phyloP scores from a whole-genome alignment of 2,113 vertebrate genomes.

The Atherinomorus stipes region DNA sequence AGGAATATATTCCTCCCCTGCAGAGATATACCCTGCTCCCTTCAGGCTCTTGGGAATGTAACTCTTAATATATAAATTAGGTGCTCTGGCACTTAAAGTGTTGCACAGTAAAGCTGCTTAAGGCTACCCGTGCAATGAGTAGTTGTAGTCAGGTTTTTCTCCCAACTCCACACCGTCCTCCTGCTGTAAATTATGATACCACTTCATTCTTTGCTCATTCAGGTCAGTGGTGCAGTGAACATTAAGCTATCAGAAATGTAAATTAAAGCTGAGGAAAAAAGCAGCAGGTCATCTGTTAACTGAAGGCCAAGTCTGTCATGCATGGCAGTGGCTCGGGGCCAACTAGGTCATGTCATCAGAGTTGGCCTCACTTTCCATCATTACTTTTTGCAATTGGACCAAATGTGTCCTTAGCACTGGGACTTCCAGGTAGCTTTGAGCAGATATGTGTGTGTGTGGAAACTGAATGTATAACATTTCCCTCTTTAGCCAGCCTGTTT shows the following conservation, averaged over 20 bases:
- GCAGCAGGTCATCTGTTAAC: slow-evolving; percentile 6
- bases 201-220: slow-evolving; percentile 35
- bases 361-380: slow-evolving; percentile 27
- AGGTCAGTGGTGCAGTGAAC: slow-evolving; percentile 19
- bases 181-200: slow-evolving; percentile 25
- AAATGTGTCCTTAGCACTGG: background rate
- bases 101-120: slow-evolving; percentile 34
- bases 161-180: slow-evolving; percentile 1
- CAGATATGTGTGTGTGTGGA: background rate
- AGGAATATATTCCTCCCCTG: background rate
- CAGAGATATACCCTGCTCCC: slow-evolving; percentile 17
- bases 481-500: slow-evolving; percentile 17
- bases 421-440: slow-evolving; percentile 10
- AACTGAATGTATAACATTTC: background rate
- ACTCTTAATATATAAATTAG: slow-evolving; percentile 12
- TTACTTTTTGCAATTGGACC: slow-evolving; percentile 15
- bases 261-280: slow-evolving; percentile 21
- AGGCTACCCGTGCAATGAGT: slow-evolving; percentile 5
- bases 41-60: slow-evolving; percentile 1
- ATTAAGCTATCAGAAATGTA: slow-evolving; percentile 18
- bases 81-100: slow-evolving; percentile 20
- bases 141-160: slow-evolving; percentile 8
- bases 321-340: slow-evolving; percentile 8
- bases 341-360: slow-evolving; percentile 41
- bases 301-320: slow-evolving; percentile 12